Conservation (phyloP, 2,888 invertebrate genomes). For the Shargacucullia verbasci region DNA sequence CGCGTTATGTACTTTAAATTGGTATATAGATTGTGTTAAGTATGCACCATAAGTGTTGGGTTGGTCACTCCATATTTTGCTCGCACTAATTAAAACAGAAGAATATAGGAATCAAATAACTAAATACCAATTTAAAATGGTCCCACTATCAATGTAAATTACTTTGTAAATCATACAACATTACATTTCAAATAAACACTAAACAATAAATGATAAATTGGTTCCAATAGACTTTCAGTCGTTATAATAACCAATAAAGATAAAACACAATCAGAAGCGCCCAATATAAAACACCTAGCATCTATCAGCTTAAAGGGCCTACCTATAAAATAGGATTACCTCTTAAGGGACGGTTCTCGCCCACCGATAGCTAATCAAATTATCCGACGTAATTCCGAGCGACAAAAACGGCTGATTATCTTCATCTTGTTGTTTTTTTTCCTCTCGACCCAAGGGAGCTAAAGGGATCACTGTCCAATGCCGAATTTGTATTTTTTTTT, state of each 20-base stretch:
- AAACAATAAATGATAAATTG: constrained; percentile 21
- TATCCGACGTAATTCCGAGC: constrained; percentile 81
- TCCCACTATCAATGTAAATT: too few relatives aligned
- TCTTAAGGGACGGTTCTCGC: constrained; percentile 78
- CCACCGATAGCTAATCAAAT: constrained; percentile 86
- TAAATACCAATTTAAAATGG: constrained; percentile 2
- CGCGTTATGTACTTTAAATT: constrained; percentile 51
- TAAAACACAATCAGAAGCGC: constrained; percentile 57
- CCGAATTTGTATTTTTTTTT: constrained; percentile 65
- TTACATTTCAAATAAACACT: background rate
- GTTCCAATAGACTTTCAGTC: constrained; percentile 6
- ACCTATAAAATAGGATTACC: constrained; percentile 82
- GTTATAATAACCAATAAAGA: constrained; percentile 48
- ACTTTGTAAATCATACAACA: background rate
- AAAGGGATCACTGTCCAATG: constrained; percentile 74
- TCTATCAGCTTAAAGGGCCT: constrained; percentile 75
- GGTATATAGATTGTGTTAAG: constrained; percentile 41
- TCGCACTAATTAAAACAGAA: background rate
- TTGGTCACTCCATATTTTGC: constrained; percentile 3
- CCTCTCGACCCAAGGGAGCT: constrained; percentile 68
- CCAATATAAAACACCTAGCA: constrained; percentile 65
- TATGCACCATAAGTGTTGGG: constrained; percentile 1
- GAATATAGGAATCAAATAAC: background rate
- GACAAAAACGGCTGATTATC: constrained; percentile 86
- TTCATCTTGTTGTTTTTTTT: constrained; percentile 71